Evolutionary conservation across 2,888 invertebrate genomes (phyloP), one percentile per base, ranked within the genome.

Genomic region (Tetrapedia diversipes): DNA sequence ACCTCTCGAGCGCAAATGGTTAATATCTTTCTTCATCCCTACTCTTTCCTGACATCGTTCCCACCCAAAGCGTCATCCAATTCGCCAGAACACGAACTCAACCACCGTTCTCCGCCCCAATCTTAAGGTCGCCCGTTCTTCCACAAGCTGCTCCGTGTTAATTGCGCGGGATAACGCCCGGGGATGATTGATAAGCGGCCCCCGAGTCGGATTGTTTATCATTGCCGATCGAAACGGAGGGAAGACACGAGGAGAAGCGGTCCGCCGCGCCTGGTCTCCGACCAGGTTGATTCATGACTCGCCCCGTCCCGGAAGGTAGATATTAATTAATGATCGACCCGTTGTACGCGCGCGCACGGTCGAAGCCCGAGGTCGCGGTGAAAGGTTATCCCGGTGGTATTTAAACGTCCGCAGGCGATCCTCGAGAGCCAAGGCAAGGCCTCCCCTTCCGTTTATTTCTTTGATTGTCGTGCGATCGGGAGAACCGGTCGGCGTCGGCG

Each of bases 241-340:
- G 45, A 53, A 57, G 69, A 24, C 41, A 47, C 29, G 49, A 56
- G 56, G 60, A 67, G 63, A n/a, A n/a, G 34, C 37, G 37, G 37
- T 56, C 24, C 22, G 37, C 76, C 72, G 51, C 69, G 77, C 80
- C 74, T n/a, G n/a, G 78, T 73, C 69, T 59, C 61, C n/a, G 54
- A 49, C 78, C 19, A 51, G 82, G 76, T 81, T 84, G 84, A 84
- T 84, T 84, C 84, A 84, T 84, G 80, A 74, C 77, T 79, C 80
- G 70, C 77, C 83, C 61, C 65, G 71, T 82, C 80, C 82, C 82
- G 84, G 84, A 84, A 84, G 82, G 53, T 84, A 84, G 82, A 49
- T 84, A 84, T 84, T 84, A 84, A 84, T 84, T 84, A 84, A 84
- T 84, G 83, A 83, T 84, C 77, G 68, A 61, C 61, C 81, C 77